A percentile compares a stretch with the other conserved stretches of the same genome.
Evolutionary conservation across 2,888 invertebrate genomes (phyloP).

Genomic region (Zygogramma bicolorata): DNA sequence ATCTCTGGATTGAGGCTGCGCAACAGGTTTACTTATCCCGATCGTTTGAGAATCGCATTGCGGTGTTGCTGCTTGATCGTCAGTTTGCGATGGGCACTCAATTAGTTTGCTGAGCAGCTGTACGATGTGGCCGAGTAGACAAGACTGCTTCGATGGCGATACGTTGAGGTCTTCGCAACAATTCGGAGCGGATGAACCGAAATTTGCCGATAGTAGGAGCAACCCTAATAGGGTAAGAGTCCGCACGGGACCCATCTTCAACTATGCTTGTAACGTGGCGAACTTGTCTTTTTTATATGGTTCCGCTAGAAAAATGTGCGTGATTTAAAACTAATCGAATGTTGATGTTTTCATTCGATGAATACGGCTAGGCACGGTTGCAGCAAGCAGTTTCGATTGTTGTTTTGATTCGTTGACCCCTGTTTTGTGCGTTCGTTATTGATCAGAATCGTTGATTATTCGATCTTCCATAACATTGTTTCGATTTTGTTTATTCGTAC

Average conservation of each 20-base stretch:
- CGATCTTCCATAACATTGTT: background rate
- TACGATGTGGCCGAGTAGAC: slow-evolving; percentile 54
- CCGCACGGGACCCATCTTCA: slow-evolving; percentile 27
- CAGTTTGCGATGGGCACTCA: slow-evolving; percentile 43
- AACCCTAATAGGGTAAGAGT: slow-evolving; percentile 25
- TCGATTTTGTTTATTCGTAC: too few species aligned
- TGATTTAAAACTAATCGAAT: background rate
- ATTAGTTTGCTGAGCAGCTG: slow-evolving; percentile 54
- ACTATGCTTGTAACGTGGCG: background rate
- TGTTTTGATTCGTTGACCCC: slow-evolving; percentile 33
- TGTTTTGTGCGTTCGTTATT: background rate
- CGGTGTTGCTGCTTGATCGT: slow-evolving; percentile 21
- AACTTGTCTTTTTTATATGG: slow-evolving; percentile 16
- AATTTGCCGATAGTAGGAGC: slow-evolving; percentile 5
- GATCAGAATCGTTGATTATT: background rate
- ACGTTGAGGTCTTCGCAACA: slow-evolving; percentile 44
- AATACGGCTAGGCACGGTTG: slow-evolving; percentile 27
- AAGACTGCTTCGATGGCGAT: slow-evolving; percentile 52
- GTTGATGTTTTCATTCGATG: slow-evolving; percentile 9
- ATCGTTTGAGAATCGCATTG: background rate
- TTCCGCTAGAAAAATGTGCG: background rate
- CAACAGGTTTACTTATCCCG: background rate
- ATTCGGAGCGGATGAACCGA: slow-evolving; percentile 34
- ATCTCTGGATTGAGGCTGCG: background rate
- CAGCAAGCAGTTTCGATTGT: background rate